Evolutionary conservation across 2,797 vertebrate genomes (phyloP), one percentile per base, ranked within the genome.

Genomic region (Pipistrellus pygmaeus): DNA sequence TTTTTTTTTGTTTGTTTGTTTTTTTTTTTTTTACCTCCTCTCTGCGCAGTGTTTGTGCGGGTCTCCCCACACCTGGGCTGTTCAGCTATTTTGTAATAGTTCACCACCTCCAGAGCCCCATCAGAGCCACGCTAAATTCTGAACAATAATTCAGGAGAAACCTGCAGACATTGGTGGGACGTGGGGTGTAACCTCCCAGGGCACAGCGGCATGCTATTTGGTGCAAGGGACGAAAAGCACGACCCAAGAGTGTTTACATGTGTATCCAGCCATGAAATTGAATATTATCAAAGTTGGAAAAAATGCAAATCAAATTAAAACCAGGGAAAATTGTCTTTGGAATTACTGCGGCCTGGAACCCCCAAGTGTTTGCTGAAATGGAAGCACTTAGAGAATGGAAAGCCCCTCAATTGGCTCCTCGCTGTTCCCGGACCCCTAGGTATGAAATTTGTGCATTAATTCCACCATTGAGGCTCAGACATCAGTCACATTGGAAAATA

Each of bases 181-280:
- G 2, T 30, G 0, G n/a, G 18, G n/a, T 68, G 76, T 87, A 84
- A 90, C 90, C 73, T 95, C 81, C 89, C 57, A 5, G 4, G 80
- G 51, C 80, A 73, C 60, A 64, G 69, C 14, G 18, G 82, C 48
- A 60, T 85, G 86, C 78, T 91, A 87, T 96, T 95, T 84, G 81
- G 77, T 91, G 51, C 81, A 76, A 55, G 82, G 66, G 32, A 62
- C 23, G 80, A 94, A 97, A 75, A 89, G 57, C 72, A 20, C 8
- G 71, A 85, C 44, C 35, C 81, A 91, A 76, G 66, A 10, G 80
- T 96, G 64, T 97, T 97, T 97, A 96, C 96, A 93, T 95, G 97
- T 90, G 97, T 95, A 97, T 82, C 68, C 95, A 96, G 85, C 92
- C 96, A 96, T 97, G 95, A 97, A 98, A 98, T 98, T 98, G 97